A percentile compares a stretch with the other conserved stretches of the same genome.
Conservation (phyloP, 2,113 vertebrate genomes). For the Uropsilus gracilis region DNA sequence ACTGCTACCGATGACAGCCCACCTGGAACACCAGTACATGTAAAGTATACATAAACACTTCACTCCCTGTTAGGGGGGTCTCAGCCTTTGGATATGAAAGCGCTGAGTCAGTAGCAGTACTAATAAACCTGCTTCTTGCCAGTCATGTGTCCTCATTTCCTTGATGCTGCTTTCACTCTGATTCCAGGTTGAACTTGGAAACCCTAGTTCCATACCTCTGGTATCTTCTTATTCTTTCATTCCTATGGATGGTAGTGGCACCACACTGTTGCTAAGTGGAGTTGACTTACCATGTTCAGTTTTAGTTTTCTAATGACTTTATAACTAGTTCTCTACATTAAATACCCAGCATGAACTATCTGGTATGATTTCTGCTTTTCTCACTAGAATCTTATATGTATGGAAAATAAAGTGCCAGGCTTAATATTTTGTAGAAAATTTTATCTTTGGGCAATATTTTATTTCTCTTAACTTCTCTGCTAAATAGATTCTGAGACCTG, state of each 20-base stretch:
- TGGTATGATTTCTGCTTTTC: not conserved
- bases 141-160: too few species aligned
- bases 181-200: not conserved
- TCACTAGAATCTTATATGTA: not conserved
- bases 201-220: not conserved
- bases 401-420: not conserved
- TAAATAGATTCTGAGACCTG: not conserved
- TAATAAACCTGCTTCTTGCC: too few species aligned
- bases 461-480: conserved; percentile 3
- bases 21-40: too few species aligned
- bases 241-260: not conserved
- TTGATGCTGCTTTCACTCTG: not conserved
- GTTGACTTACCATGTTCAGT: not conserved
- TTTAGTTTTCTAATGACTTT: conserved; percentile 26
- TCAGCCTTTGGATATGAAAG: too few species aligned
- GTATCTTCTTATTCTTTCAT: not conserved
- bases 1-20: too few species aligned
- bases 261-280: not conserved
- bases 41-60: too few species aligned
- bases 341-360: not conserved
- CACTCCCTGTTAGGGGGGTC: too few species aligned
- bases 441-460: not conserved
- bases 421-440: conserved; percentile 8
- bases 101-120: too few species aligned
- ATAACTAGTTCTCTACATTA: not conserved